Base-by-base conservation (phyloP, 1,140 invertebrate species). In the Lepidurus arcticus region DNA sequence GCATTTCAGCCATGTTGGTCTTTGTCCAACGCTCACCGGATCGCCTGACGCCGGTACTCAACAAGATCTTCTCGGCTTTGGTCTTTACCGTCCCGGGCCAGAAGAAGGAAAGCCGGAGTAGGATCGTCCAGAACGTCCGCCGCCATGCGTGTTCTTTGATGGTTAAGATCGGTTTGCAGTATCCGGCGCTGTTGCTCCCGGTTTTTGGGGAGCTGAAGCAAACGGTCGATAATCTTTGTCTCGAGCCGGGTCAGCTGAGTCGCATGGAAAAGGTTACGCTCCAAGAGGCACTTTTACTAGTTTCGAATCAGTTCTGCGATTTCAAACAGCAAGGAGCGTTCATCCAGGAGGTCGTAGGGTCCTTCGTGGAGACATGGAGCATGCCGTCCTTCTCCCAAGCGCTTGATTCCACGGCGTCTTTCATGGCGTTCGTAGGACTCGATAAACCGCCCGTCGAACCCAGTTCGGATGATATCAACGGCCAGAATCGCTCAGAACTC, bases 261-360 rank as follows among this genome's bases (percentile, higher is more conserved):
- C 91, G 92, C 78, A 89, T 96, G 87, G 94, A 96, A 85, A 92
- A 91, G 81, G 91, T 93, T 34, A 92, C 92, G 1, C 84, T 96
- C 5, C 84, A 90, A 83, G 93, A 94, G 84, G 91, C 92, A 0
- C 83, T 94, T 16, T 83, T 95, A 4, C 85, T 94, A 1, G 92
- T 93, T 81, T 95, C 93, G 26, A 97, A 96, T 87, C 92, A 95
- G 82, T 94, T 94, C 82, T 91, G 92, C 83, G 92, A 96, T 85
- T 96, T 93, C 83, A 91, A 94, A 79, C 88, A 92, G 4, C 94
- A 97, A 83, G 91, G 90, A 34, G 86, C 88, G 26, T 94, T 95
- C 81, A 90, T 96, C 4, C 90, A 90, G n/a, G 91, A 94, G 85
- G 90, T 95, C 11, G 86, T 93, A 65, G 84, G 86, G 13, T 89